A percentile compares a stretch with the other conserved stretches of the same genome.
phyloP scores from a whole-genome alignment of 2,797 vertebrate species.

The Poecile montanus region DNA sequence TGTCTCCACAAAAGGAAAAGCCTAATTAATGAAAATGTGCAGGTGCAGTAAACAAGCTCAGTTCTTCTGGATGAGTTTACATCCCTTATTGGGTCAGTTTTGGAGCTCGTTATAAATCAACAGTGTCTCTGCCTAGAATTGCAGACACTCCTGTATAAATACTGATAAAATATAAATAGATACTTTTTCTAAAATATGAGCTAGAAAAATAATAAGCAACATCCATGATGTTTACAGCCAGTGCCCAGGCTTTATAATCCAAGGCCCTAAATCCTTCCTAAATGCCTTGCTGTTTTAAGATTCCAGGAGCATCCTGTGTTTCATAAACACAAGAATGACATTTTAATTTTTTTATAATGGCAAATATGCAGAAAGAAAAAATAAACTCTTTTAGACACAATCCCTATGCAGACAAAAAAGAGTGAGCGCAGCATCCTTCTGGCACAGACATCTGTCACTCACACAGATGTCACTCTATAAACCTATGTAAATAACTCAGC shows the following conservation, averaged over 20 bases:
- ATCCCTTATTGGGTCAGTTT: conserved; percentile 21
- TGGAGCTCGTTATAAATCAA: conserved; percentile 7
- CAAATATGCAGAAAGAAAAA: conserved; percentile 60
- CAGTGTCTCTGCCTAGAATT: conserved; percentile 1
- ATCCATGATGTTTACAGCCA: conserved; percentile 56
- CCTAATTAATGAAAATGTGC: conserved; percentile 53
- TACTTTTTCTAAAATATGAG: conserved; percentile 60
- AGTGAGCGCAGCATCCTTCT: conserved; percentile 67
- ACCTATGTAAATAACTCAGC: conserved; percentile 37
- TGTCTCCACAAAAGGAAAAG: background rate
- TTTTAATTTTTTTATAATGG: conserved; percentile 72
- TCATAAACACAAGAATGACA: conserved; percentile 69
- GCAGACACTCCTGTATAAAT: conserved; percentile 42
- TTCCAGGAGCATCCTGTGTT: conserved; percentile 46
- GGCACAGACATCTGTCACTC: conserved; percentile 76
- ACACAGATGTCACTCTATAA: conserved; percentile 61
- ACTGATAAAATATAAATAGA: conserved; percentile 57
- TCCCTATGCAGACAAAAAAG: conserved; percentile 51
- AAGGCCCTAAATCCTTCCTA: conserved; percentile 50
- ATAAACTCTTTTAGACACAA: conserved; percentile 44
- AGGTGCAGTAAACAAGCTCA: background rate
- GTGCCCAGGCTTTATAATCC: conserved; percentile 55
- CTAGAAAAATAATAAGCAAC: conserved; percentile 50
- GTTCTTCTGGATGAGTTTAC: conserved; percentile 38
- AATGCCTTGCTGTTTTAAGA: conserved; percentile 36